A percentile compares a stretch with the other conserved stretches of the same genome.
phyloP scores from a whole-genome alignment of 2,888 invertebrate species.

The Thelaira solivaga region DNA sequence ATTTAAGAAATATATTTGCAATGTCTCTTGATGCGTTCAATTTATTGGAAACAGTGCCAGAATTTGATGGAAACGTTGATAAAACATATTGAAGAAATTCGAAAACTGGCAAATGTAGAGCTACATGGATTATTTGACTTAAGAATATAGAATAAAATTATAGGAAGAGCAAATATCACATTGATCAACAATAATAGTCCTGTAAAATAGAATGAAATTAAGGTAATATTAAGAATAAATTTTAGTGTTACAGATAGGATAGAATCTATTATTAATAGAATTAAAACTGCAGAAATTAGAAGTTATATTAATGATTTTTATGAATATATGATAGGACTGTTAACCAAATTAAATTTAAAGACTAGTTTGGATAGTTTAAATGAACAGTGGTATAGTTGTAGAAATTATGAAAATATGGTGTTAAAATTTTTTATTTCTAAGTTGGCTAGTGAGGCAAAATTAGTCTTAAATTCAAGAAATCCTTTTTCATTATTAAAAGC shows the following conservation, averaged over 20 bases:
- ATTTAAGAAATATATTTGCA: no score
- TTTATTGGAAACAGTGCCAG: no score
- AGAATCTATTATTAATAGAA: constrained; percentile 25
- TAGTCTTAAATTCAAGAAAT: constrained; percentile 36
- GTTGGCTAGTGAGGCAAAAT: constrained; percentile 35
- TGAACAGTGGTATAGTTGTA: no score
- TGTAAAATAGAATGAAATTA: neutral
- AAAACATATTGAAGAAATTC: neutral
- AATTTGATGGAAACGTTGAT: no score
- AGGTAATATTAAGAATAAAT: no score
- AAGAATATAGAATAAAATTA: constrained; percentile 13
- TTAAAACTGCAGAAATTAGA: constrained; percentile 26
- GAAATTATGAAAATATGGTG: constrained; percentile 47
- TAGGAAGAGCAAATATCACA: neutral
- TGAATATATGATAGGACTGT: constrained; percentile 18
- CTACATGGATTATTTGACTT: neutral
- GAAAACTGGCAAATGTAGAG: neutral
- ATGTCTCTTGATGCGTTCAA: no score
- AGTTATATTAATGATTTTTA: neutral
- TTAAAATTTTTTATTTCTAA: constrained; percentile 39
- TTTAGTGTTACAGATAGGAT: constrained; percentile 26
- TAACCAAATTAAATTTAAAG: constrained; percentile 45
- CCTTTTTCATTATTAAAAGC: constrained; percentile 3
- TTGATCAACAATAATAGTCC: constrained; percentile 17
- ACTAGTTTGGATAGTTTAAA: neutral